phyloP scores from a whole-genome alignment of 2,797 vertebrate species.

The Coccyzus lansbergi region DNA sequence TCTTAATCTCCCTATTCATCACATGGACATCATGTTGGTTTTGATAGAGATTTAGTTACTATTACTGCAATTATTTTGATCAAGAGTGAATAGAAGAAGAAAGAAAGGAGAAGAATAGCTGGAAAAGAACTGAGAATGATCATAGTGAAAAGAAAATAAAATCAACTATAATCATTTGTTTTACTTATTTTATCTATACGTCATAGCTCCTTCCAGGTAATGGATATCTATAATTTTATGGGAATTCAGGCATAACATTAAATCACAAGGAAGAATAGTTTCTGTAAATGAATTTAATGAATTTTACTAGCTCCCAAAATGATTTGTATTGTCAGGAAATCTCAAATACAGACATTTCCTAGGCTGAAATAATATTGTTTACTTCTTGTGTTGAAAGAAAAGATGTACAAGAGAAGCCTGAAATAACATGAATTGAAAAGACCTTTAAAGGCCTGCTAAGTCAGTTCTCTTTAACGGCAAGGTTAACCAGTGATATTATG shows the following conservation, averaged over 20 bases:
- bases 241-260: neutral
- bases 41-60: neutral
- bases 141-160: neutral
- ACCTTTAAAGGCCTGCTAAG: neutral
- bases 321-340: neutral
- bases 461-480: neutral
- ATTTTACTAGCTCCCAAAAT: neutral
- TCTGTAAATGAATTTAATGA: neutral
- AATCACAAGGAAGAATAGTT: neutral
- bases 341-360: neutral
- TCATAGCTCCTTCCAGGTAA: neutral
- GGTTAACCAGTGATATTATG: neutral
- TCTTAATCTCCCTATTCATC: neutral
- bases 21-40: neutral
- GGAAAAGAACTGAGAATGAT: neutral
- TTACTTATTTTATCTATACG: neutral
- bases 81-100: neutral
- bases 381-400: neutral
- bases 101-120: neutral
- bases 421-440: neutral
- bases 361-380: neutral
- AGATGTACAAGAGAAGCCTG: neutral
- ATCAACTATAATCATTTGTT: fast-evolving
- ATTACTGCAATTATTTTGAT: neutral
- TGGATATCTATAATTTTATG: neutral